These are phyloP conservation scores for Barypeithes pellucidus DNA, from an alignment of 2,888 invertebrate species.

Conservation along the genomic window DNA sequence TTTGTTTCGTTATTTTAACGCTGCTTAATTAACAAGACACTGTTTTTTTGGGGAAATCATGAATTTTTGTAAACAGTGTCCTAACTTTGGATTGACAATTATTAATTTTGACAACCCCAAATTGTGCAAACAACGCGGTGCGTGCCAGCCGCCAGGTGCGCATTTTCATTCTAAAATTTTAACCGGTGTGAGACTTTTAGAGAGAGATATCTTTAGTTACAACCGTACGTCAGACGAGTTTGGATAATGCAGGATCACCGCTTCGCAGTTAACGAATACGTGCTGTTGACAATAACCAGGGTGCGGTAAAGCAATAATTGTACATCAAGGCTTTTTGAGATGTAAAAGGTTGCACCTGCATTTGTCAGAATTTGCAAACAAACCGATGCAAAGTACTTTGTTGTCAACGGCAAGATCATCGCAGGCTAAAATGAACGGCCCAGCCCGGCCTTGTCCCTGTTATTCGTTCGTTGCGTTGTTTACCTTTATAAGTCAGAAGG, in stretches of 20 bases:
- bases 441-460: no score
- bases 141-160: not conserved
- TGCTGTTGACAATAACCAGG: not conserved
- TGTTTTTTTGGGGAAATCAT: conserved; percentile 23
- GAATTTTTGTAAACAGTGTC: conserved; percentile 30
- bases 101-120: not conserved
- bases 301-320: no score
- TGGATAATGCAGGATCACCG: not conserved
- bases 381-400: no score
- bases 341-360: no score
- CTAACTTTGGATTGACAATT: conserved; percentile 18
- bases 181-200: no score
- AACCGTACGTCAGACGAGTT: not conserved
- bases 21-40: conserved; percentile 9
- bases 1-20: conserved; percentile 4
- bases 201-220: no score
- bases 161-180: not conserved
- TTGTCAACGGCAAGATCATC: no score
- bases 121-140: conserved; percentile 17
- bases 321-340: no score
- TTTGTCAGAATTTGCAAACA: no score
- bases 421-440: no score
- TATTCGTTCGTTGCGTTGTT: no score
- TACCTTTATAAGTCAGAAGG: no score
- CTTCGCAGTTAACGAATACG: not conserved